Evolutionary conservation across 1,140 invertebrate genomes (phyloP).

Genomic region (Brachionus asplanchnoidis): DNA sequence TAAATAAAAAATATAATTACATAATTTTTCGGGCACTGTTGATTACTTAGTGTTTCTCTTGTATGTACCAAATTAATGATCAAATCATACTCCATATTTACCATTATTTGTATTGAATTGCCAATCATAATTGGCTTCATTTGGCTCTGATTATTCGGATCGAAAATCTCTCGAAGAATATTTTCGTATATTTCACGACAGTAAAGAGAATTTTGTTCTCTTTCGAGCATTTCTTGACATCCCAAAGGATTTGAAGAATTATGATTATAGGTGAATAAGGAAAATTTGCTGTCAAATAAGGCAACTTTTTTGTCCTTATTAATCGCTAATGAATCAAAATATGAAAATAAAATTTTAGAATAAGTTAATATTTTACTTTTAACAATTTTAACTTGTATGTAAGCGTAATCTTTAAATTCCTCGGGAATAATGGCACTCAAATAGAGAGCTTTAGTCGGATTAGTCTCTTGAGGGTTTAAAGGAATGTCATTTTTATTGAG

Average conservation of each 20-base stretch:
- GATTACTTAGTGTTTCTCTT: neutral
- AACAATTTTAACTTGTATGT: constrained; percentile 30
- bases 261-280: constrained; percentile 10
- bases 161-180: constrained; percentile 27
- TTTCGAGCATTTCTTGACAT: constrained; percentile 18
- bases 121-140: constrained; percentile 35
- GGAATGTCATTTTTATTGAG: neutral
- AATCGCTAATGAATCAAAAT: neutral
- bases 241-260: neutral
- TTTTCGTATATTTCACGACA: constrained; percentile 37
- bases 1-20: neutral
- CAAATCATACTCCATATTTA: constrained; percentile 12
- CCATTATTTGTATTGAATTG: constrained; percentile 41
- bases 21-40: constrained; percentile 13
- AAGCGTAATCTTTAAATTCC: constrained; percentile 34
- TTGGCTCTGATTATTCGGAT: constrained; percentile 10
- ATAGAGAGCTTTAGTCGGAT: constrained; percentile 3
- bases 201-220: constrained; percentile 36
- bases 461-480: neutral
- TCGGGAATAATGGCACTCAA: constrained; percentile 18
- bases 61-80: constrained; percentile 36
- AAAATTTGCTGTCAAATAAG: constrained; percentile 34
- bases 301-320: constrained; percentile 12
- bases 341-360: neutral
- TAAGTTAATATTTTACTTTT: neutral